Base-by-base conservation (phyloP, 2,888 invertebrate genomes). In the Eupithecia centaureata region DNA sequence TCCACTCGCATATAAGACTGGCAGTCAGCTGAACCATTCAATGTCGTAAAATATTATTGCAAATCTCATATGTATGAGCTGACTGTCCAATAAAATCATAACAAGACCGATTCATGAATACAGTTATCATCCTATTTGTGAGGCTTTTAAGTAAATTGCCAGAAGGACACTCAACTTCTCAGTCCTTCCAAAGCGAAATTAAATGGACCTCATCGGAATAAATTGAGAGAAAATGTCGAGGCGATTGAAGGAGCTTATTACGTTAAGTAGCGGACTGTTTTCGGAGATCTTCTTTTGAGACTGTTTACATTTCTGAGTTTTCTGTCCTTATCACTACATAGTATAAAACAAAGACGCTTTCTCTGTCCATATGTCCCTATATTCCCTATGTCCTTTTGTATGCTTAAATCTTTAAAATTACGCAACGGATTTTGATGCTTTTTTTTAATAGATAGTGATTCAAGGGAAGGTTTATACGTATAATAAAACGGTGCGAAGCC, bases 121-220 rank as follows among this genome's bases (percentile, higher is more conserved):
- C 35, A 56, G 33, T 60, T 61, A 51, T 61, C 65, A 63, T 67
- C 67, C 33, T 58, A 51, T 72, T 69, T 72, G 30, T 68, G 58
- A 52, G 25, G 59, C 67, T 67, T 67, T 68, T 28, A 60, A 42
- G 54, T 54, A 63, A 62, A 69, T 70, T 70, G 68, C 61, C 60
- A 58, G 57, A 61, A 72, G 63, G 61, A 72, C 63, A 52, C 65
- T 62, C 30, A 71, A 63, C 59, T 35, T 52, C 61, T 68, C 66
- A 38, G 47, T 22, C 22, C 60, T 64, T 27, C 54, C 67, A 68
- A 69, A 68, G 61, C 67, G 35, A 73, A 68, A 68, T 67, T 71
- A 66, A 70, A 70, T 47, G 28, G 52, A 60, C 51, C 60, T 54
- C 61, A 64, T 71, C 47, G 28, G 63, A 67, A 61, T 63, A 70